A percentile compares a stretch with the other conserved stretches of the same genome.
Evolutionary conservation across 2,888 invertebrate species (phyloP).

Genomic region (Macaria liturata): DNA sequence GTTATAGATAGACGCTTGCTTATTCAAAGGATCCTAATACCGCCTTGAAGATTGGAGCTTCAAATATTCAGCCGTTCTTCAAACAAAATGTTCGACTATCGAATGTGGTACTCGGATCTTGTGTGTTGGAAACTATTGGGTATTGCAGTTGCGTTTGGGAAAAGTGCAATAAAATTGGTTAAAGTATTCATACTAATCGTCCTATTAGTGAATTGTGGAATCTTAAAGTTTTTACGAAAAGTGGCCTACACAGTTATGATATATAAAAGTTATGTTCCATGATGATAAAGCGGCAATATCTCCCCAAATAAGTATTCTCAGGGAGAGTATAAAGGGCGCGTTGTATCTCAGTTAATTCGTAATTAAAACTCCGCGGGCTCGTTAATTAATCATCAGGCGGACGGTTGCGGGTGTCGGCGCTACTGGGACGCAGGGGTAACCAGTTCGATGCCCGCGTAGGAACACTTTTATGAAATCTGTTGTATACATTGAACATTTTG

Average conservation of each 20-base stretch:
- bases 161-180: too few species aligned
- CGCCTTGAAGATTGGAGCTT: slow-evolving; percentile 9
- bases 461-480: too few species aligned
- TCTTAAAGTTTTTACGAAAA: too few species aligned
- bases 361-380: slow-evolving; percentile 47
- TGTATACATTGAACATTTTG: too few species aligned
- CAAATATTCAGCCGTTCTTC: slow-evolving; percentile 4
- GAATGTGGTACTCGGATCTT: background rate
- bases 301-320: background rate
- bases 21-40: slow-evolving; percentile 21
- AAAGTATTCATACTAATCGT: too few species aligned
- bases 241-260: too few species aligned
- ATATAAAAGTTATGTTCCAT: too few species aligned
- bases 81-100: background rate
- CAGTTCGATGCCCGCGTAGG: slow-evolving; percentile 57
- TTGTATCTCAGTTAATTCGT: slow-evolving; percentile 30
- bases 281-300: too few species aligned
- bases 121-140: background rate
- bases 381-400: slow-evolving; percentile 53
- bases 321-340: slow-evolving; percentile 17
- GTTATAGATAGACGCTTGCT: slow-evolving; percentile 28
- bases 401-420: background rate
- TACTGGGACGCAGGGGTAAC: slow-evolving; percentile 46
- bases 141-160: too few species aligned
- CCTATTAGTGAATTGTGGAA: too few species aligned